Conservation (phyloP, 2,113 vertebrate species). For the Corythoichthys haematopterus region DNA sequence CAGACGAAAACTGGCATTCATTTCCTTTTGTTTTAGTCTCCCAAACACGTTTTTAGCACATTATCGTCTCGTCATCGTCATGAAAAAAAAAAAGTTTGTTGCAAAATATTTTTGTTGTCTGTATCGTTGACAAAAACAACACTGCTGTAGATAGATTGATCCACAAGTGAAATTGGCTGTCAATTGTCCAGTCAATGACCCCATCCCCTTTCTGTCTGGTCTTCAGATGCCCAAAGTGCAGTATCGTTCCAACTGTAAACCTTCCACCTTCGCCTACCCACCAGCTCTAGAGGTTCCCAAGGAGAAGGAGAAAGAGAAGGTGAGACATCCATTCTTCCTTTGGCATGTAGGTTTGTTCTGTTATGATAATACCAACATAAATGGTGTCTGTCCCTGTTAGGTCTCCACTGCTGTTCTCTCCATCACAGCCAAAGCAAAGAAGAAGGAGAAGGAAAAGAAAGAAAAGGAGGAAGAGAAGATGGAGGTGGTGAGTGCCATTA, state of each 20-base stretch:
- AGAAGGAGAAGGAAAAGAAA: constrained; percentile 96
- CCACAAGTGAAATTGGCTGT: not conserved
- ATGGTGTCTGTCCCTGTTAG: constrained; percentile 60
- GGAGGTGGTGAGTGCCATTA: constrained; percentile 86
- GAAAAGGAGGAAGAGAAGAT: constrained; percentile 93
- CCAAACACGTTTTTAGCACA: no score
- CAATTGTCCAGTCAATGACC: not conserved
- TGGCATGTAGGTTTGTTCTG: not conserved
- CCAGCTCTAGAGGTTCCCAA: constrained; percentile 96
- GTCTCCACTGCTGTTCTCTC: constrained; percentile 97
- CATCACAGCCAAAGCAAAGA: constrained; percentile 98
- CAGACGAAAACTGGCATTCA: no score
- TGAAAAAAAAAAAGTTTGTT: no score
- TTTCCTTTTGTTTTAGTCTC: no score
- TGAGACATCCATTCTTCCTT: constrained; percentile 46
- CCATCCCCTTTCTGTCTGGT: not conserved
- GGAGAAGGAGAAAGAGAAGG: constrained; percentile 99
- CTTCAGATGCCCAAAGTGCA: constrained; percentile 97
- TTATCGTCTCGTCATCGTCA: no score
- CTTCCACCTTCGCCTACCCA: constrained; percentile 96
- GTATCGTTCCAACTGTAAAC: constrained; percentile 98
- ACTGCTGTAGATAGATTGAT: not conserved
- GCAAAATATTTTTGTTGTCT: no score
- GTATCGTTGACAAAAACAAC: no score
- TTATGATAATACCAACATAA: not conserved